Conservation (phyloP, 2,113 vertebrate species). For the Brachyhypopomus gauderio region DNA sequence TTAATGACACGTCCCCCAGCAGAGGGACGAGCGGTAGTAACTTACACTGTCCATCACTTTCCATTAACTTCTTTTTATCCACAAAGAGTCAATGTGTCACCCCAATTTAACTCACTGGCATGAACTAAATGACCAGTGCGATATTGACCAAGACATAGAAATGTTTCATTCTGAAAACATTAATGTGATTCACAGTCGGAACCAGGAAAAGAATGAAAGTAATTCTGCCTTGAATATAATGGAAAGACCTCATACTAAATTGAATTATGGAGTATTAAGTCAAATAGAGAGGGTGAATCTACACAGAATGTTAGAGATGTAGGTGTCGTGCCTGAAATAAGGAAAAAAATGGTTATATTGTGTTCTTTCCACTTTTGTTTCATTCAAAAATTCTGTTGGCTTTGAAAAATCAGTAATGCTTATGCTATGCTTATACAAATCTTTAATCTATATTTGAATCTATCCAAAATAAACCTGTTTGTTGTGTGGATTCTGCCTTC, state of each 20-base stretch:
- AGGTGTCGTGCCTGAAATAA: neutral
- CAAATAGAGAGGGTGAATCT: slow-evolving; percentile 14
- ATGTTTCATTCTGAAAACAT: slow-evolving; percentile 11
- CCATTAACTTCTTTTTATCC: slow-evolving; percentile 44
- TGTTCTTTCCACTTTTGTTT: too few relatives aligned
- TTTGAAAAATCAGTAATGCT: too few relatives aligned
- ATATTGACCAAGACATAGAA: slow-evolving; percentile 30
- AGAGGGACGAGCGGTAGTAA: neutral
- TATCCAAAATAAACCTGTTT: too few relatives aligned
- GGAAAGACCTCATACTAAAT: slow-evolving; percentile 28
- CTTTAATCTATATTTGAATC: too few relatives aligned
- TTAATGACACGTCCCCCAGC: slow-evolving; percentile 14
- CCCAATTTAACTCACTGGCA: slow-evolving; percentile 26
- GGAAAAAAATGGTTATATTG: too few relatives aligned
- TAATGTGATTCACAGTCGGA: slow-evolving; percentile 9
- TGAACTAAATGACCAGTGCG: slow-evolving; percentile 30
- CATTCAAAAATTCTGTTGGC: too few relatives aligned
- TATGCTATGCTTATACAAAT: too few relatives aligned
- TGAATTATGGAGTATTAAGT: slow-evolving; percentile 28
- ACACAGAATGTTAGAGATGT: neutral
- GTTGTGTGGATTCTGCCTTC: too few relatives aligned
- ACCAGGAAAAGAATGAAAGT: slow-evolving; percentile 35
- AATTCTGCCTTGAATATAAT: slow-evolving; percentile 38
- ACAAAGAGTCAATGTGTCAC: slow-evolving; percentile 21
- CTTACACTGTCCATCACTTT: slow-evolving; percentile 14